Base-by-base conservation (phyloP, 2,797 vertebrate genomes). In the Aphelocoma californica region DNA sequence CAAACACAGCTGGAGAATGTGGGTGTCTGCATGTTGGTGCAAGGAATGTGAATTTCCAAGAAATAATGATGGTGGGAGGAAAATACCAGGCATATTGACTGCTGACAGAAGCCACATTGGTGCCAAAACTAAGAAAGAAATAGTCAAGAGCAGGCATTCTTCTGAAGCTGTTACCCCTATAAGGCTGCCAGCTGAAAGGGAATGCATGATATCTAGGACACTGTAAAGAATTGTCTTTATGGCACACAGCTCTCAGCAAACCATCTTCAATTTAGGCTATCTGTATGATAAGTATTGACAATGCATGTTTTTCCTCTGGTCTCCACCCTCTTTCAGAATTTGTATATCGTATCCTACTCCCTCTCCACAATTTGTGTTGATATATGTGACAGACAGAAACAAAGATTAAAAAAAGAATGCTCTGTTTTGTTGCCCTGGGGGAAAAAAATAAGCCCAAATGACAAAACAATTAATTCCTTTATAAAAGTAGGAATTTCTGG, bases 21-120 rank as follows among this genome's bases (percentile, higher is more conserved):
- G 93, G 72, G 70, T 77, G 88, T 91, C 83, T 88, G 81, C 42
- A 6, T 92, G 93, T 71, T 92, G 82, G 56, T 91, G 72, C 89
- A 95, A 96, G 62, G 86, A 96, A 91, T 94, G 84, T 81, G 90
- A 79, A 87, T 93, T 96, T 94, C 85, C 84, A 92, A 96, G 95
- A 90, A 95, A 90, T 88, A 84, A 95, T 77, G 86, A n/a, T 60
- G 34, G 84, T 88, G 69, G 92, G 86, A 93, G 87, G 95, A 92
- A 94, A 91, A 87, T 94, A 81, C 77, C 62, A 94, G 51, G 71
- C 81, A 90, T 79, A 57, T 85, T 88, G 94, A 85, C 79, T 83
- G 48, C 31, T 94, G 86, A 92, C 66, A 93, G 77, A 81, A 85
- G 62, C 31, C 71, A 75, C 54, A 32, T 19, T 86, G n/a, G 45